Percentiles rank a stretch among this genome's conserved stretches.
phyloP scores from a whole-genome alignment of 2,113 vertebrate genomes.

The Neodontobutis hainanensis region DNA sequence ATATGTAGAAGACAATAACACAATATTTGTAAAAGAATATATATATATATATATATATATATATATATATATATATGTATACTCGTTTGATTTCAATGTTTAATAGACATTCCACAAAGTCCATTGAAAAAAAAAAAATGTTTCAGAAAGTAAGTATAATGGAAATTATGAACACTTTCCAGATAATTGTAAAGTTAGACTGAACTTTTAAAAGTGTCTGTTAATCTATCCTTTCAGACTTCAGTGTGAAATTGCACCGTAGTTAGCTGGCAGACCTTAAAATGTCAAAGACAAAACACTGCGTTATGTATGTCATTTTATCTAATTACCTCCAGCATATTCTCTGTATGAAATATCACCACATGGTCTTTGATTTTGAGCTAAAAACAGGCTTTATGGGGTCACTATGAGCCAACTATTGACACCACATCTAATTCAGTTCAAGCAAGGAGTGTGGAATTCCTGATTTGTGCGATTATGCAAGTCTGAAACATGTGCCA shows the following conservation, averaged over 20 bases:
- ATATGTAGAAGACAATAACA: background rate
- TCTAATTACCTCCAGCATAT: background rate
- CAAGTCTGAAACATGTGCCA: background rate
- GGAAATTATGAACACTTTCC: background rate
- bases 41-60: too few relatives aligned
- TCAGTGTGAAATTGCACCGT: background rate
- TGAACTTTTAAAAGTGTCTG: slow-evolving; percentile 5
- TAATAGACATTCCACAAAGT: too few relatives aligned
- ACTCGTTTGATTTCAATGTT: too few relatives aligned
- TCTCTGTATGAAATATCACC: slow-evolving; percentile 1
- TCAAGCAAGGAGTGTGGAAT: background rate
- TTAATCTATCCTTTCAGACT: background rate
- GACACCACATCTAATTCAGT: background rate
- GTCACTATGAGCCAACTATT: background rate
- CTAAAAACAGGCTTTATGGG: background rate
- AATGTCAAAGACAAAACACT: slow-evolving; percentile 1
- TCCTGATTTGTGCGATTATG: background rate
- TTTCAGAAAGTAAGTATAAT: background rate
- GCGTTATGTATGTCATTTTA: slow-evolving; percentile 4
- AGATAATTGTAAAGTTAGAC: background rate
- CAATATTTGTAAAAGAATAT: background rate
- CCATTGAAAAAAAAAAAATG: background rate
- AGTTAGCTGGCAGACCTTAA: background rate
- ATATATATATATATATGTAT: too few relatives aligned
- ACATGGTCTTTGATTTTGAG: slow-evolving; percentile 20